A percentile compares a stretch with the other conserved stretches of the same genome.
phyloP scores from a whole-genome alignment of 2,888 invertebrate genomes.

The Ditylenchus weischeri region DNA sequence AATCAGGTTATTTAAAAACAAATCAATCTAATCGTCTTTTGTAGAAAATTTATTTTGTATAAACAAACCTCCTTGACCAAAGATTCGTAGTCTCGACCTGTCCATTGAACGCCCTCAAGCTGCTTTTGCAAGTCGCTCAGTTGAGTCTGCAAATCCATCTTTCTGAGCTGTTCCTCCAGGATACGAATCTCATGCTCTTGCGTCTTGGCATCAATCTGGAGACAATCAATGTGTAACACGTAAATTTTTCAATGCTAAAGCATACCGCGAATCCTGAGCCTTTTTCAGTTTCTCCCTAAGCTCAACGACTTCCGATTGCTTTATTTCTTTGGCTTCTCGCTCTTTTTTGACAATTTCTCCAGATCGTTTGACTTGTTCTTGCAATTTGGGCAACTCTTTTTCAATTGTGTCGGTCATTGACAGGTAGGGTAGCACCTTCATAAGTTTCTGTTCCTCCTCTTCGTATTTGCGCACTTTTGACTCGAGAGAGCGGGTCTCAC shows the following conservation, averaged over 20 bases:
- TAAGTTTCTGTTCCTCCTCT: constrained; percentile 25
- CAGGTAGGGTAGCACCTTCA: constrained; percentile 20
- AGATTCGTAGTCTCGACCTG: constrained; percentile 2
- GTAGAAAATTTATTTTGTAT: no score
- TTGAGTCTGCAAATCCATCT: constrained; percentile 29
- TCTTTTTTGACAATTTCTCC: constrained; percentile 5
- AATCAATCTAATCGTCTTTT: no score
- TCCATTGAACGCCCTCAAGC: constrained; percentile 8
- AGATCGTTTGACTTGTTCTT: constrained; percentile 1
- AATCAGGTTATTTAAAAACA: not conserved
- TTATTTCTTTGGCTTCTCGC: constrained; percentile 17
- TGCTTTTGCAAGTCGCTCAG: constrained; percentile 13
- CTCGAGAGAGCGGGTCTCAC: constrained; percentile 29
- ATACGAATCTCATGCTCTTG: constrained; percentile 28
- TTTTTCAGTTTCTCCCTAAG: constrained; percentile 11
- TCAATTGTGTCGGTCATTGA: constrained; percentile 15
- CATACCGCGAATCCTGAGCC: constrained; percentile 12
- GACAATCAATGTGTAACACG: not conserved
- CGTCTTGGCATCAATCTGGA: constrained; percentile 12
- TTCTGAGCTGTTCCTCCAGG: constrained; percentile 39
- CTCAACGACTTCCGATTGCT: constrained; percentile 2
- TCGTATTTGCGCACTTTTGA: constrained; percentile 25
- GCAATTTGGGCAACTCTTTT: constrained; percentile 1
- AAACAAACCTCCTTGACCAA: not conserved
- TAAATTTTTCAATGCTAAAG: not conserved